Conservation (phyloP, 2,113 vertebrate genomes). For the Leucopsar rothschildi region DNA sequence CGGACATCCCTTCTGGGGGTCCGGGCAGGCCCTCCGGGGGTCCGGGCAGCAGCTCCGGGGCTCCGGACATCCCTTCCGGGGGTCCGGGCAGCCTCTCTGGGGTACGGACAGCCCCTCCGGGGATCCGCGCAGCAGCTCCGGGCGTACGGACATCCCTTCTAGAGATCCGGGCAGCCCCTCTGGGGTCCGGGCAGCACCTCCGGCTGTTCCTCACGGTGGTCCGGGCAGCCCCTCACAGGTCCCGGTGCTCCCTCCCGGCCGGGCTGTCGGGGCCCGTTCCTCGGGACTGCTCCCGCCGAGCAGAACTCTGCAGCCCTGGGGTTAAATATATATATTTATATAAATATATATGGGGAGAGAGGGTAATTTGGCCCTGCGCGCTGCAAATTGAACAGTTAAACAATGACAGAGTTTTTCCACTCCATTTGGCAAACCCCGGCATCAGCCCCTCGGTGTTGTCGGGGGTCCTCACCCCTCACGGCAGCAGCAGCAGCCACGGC, state of each 20-base stretch:
- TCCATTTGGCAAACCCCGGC: neutral
- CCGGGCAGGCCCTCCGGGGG: too few species aligned
- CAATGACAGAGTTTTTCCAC: neutral
- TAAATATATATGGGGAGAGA: neutral
- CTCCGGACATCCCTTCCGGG: too few species aligned
- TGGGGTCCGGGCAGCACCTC: too few species aligned
- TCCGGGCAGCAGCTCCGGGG: too few species aligned
- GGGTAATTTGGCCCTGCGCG: neutral
- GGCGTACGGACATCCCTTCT: too few species aligned
- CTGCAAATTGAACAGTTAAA: neutral
- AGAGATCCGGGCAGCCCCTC: too few species aligned
- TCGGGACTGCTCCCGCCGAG: neutral
- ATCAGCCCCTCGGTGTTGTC: neutral
- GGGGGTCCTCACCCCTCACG: neutral
- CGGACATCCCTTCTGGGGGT: too few species aligned
- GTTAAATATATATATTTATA: neutral
- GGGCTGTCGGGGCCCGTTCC: neutral
- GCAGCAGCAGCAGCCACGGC: accelerated
- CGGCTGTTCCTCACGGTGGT: too few species aligned
- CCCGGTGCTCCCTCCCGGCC: neutral
- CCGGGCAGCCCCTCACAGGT: neutral
- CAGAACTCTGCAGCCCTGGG: neutral
- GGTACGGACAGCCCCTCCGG: neutral
- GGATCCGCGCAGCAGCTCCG: neutral
- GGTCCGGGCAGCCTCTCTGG: too few species aligned